Conservation (phyloP, 2,797 vertebrate species). For the Tragopan temminckii region DNA sequence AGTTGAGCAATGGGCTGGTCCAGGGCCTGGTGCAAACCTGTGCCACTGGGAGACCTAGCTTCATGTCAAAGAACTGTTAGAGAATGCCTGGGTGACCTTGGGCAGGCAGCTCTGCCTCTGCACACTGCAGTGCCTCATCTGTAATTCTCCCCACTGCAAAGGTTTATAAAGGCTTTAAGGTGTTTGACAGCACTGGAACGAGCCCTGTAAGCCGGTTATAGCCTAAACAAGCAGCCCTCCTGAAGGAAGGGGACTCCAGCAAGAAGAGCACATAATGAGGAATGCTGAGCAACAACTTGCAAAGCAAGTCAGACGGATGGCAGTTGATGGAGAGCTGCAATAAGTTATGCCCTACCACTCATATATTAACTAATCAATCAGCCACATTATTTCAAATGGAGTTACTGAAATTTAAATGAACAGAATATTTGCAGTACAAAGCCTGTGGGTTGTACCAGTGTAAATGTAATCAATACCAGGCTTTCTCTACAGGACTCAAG, state of each 20-base stretch:
- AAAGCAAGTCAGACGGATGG: background rate
- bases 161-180: background rate
- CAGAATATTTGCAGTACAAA: constrained; percentile 29
- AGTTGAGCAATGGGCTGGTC: rapidly evolving
- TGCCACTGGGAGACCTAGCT: background rate
- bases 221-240: background rate
- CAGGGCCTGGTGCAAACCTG: rapidly evolving
- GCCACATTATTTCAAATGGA: constrained; percentile 8
- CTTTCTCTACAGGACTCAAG: constrained; percentile 34
- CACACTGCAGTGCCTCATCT: background rate
- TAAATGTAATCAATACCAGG: constrained; percentile 33
- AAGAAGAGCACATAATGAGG: background rate
- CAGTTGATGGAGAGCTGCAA: background rate
- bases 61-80: background rate
- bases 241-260: background rate
- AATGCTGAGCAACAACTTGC: background rate
- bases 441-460: constrained; percentile 16
- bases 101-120: background rate
- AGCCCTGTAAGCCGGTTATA: no score
- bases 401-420: constrained; percentile 35
- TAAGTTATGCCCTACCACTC: constrained; percentile 13
- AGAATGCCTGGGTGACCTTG: background rate
- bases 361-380: constrained; percentile 27
- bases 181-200: background rate
- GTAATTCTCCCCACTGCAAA: background rate